Evolutionary conservation across 2,113 vertebrate species (phyloP).

Genomic region (Coreoperca whiteheadi): DNA sequence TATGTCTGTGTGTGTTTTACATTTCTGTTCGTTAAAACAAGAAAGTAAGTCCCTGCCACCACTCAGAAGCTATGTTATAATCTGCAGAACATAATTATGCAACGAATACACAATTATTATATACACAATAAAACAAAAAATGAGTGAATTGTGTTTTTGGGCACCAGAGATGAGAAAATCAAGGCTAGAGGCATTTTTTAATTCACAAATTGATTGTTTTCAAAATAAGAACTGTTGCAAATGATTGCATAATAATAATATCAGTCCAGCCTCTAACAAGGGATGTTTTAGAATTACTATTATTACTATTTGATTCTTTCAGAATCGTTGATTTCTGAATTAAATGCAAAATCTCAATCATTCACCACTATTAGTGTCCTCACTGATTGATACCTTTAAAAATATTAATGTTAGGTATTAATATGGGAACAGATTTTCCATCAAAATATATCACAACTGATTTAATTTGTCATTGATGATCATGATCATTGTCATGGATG

Average conservation of each 20-base stretch:
- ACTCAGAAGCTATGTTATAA: neutral
- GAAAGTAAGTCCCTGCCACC: slow-evolving; percentile 66
- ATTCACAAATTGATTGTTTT: neutral
- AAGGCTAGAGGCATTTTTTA: neutral
- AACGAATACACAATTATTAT: neutral
- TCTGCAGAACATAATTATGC: neutral
- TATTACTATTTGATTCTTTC: neutral
- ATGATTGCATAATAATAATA: neutral
- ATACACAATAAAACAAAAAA: neutral
- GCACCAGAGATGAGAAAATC: neutral
- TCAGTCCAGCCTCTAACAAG: neutral
- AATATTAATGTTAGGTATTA: neutral
- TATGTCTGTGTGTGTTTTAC: slow-evolving; percentile 43
- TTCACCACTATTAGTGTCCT: neutral
- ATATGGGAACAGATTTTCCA: neutral
- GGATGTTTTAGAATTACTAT: neutral
- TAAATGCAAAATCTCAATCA: neutral
- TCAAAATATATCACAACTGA: neutral
- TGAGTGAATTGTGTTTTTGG: neutral
- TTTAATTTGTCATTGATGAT: neutral
- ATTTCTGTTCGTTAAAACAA: slow-evolving; percentile 48
- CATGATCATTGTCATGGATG: neutral
- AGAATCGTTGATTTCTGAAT: slow-evolving; percentile 6
- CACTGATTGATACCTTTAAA: neutral
- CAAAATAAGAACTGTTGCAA: neutral